Evolutionary conservation across 2,113 vertebrate genomes (phyloP).

Genomic region (Nyctereutes procyonoides): DNA sequence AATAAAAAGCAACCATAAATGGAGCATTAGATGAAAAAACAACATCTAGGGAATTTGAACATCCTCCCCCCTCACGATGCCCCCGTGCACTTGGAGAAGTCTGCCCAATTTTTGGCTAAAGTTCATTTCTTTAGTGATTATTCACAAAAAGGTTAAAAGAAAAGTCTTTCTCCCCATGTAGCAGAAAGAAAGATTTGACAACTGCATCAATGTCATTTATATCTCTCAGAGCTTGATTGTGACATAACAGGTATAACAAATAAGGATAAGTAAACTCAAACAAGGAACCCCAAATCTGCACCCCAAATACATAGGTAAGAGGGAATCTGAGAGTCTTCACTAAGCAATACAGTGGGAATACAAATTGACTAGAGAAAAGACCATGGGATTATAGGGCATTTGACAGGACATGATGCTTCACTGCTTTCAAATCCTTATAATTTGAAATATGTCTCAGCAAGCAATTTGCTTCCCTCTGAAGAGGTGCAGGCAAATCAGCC

Average conservation of each 20-base stretch:
- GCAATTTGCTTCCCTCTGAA: background rate
- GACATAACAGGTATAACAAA: background rate
- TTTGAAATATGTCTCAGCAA: background rate
- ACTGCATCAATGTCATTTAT: background rate
- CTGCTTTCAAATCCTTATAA: background rate
- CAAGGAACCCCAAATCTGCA: background rate
- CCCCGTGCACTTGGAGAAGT: background rate
- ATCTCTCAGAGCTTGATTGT: background rate
- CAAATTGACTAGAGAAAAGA: background rate
- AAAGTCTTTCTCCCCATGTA: background rate
- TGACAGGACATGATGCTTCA: background rate
- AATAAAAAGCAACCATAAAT: background rate
- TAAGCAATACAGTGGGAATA: background rate
- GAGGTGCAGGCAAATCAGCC: background rate
- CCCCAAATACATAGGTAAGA: background rate
- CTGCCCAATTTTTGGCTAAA: background rate
- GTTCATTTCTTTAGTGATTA: background rate
- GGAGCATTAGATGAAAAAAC: background rate
- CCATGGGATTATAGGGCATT: background rate
- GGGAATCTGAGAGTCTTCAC: background rate
- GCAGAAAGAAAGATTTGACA: background rate
- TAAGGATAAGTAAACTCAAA: background rate
- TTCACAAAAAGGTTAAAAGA: background rate
- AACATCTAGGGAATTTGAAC: background rate
- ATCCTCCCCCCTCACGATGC: background rate